A percentile compares a stretch with the other conserved stretches of the same genome.
Evolutionary conservation across 1,140 invertebrate species (phyloP).

Genomic region (Trialeurodes vaporariorum): DNA sequence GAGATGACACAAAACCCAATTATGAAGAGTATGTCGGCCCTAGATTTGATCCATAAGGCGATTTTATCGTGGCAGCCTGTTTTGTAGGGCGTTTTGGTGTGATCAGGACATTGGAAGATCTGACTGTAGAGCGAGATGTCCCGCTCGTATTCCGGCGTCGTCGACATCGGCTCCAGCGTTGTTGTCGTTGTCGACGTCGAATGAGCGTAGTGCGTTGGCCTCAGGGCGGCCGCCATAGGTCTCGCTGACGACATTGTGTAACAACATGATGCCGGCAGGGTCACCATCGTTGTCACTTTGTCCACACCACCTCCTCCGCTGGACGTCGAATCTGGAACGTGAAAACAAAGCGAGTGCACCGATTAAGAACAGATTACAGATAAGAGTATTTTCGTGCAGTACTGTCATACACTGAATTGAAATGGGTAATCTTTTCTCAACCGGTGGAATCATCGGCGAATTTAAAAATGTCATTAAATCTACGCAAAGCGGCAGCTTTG

Average conservation of each 20-base stretch:
- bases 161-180: conserved; percentile 29
- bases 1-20: conserved; percentile 80
- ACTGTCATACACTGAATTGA: no score
- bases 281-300: conserved; percentile 8
- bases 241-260: conserved; percentile 6
- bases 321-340: no score
- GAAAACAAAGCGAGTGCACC: no score
- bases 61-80: conserved; percentile 58
- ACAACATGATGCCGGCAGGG: conserved; percentile 9
- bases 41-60: conserved; percentile 56
- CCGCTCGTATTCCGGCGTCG: conserved; percentile 17
- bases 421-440: no score
- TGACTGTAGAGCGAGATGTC: conserved; percentile 6
- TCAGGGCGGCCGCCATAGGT: conserved; percentile 4
- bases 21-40: conserved; percentile 68
- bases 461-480: no score
- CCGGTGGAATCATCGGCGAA: no score
- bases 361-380: no score
- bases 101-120: conserved; percentile 26
- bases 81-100: conserved; percentile 25
- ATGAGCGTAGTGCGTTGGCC: background rate
- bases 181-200: conserved; percentile 8
- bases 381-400: no score
- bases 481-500: no score
- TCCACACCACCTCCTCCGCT: conserved; percentile 10